Evolutionary conservation across 92 coral and sea anemone species (phyloP), one percentile per base, ranked within the genome.

Genomic region (Umimayanthus chanpuru): DNA sequence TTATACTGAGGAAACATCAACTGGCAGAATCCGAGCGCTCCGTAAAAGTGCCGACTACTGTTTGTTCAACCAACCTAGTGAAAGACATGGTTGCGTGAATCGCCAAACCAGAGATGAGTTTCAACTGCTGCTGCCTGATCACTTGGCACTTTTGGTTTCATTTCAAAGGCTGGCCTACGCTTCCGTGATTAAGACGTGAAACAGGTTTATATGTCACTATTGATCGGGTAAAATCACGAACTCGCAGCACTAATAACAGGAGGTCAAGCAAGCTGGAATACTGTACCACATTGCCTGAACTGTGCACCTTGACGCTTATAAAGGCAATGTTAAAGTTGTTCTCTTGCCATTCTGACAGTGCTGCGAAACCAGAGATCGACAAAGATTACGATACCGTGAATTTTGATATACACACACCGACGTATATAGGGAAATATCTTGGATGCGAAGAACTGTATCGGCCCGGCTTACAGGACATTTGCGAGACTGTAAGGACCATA

Each of bases 381-480:
- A 86, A 94, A 84, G 98, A 95, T 80, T 93, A 95, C 88, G 88
- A 89, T 38, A 90, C 89, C 39, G 98, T 95, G 65, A 94, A 95
- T 88, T 92, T 95, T 88, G 92, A 81, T 29, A 88, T 90, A 66
- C 98, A 95, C 79, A 88, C 93, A 50, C 94, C 95, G 72, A 94
- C 93, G 20, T 97, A 92, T 76, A 88, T 93, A 44, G 99, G 96
- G n/a, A 97, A 90, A 81, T 95, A 97, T 80, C 94, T 97, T 53
- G 99, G 99, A 25, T 96, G 90, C 76, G 96, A 93, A 65, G 91
- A 89, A 75, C 90, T 97, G 32, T 89, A 82, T 56, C 93, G 93
- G 72, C 98, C 99, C 8, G 99, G 98, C 66, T 88, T 91, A 82
- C 88, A 92, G 80, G 98, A 97, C 56, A 97, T 97, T 88, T 97